phyloP scores from a whole-genome alignment of 2,797 vertebrate species.

The Masticophis lateralis region DNA sequence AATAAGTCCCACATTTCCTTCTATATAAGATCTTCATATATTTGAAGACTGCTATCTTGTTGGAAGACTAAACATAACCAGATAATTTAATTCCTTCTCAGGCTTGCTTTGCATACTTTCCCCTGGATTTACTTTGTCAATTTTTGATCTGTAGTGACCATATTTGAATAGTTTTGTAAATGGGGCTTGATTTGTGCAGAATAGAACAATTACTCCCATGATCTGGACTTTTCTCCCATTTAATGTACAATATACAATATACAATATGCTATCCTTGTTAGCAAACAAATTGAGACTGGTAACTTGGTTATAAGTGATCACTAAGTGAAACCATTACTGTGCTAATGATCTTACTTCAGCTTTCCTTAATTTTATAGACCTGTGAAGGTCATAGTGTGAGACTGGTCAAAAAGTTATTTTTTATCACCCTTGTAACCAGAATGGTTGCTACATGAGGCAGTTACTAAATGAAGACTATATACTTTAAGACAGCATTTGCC shows the following conservation, averaged over 20 bases:
- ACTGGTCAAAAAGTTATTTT: neutral
- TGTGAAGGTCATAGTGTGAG: neutral
- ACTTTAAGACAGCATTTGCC: neutral
- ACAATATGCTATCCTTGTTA: neutral
- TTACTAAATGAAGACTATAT: neutral
- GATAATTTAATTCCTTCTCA: neutral
- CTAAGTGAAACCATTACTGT: neutral
- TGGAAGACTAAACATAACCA: neutral
- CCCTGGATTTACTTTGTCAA: neutral
- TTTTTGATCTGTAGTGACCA: neutral
- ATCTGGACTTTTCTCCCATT: neutral
- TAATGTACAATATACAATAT: neutral
- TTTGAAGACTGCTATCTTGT: neutral
- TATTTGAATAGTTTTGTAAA: neutral
- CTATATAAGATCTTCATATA: neutral
- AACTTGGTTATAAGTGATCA: neutral
- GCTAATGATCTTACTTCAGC: neutral
- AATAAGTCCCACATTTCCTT: neutral
- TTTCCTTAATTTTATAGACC: neutral
- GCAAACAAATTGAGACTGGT: neutral
- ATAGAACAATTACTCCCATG: neutral
- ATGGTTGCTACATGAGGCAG: neutral
- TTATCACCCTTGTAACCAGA: neutral
- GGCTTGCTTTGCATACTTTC: neutral
- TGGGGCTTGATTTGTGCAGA: neutral